phyloP scores from a whole-genome alignment of 2,797 vertebrate species.

The Aulostomus chinensis region DNA sequence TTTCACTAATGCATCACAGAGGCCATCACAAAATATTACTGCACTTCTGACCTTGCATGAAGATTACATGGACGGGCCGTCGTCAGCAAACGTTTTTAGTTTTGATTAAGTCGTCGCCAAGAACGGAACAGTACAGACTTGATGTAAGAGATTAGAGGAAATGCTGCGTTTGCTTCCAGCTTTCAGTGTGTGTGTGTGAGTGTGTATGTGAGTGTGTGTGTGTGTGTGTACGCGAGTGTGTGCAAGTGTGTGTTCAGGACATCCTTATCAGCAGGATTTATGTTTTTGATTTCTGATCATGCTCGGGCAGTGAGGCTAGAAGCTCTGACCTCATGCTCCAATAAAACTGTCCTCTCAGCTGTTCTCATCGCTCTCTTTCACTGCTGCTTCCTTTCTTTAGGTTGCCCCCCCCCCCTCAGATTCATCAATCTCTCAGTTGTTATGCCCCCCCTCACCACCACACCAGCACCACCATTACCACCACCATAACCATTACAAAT shows the following conservation, averaged over 20 bases:
- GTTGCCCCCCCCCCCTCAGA: background rate
- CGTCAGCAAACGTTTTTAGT: conserved; percentile 37
- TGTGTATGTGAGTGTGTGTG: conserved; percentile 16
- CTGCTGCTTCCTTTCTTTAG: conserved; percentile 9
- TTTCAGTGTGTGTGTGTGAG: conserved; percentile 10
- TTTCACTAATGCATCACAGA: too few species aligned
- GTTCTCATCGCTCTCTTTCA: conserved; percentile 27
- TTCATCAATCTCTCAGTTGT: background rate
- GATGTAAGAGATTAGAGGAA: conserved; percentile 48
- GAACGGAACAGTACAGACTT: conserved; percentile 20
- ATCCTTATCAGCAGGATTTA: conserved; percentile 65
- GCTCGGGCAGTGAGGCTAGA: conserved; percentile 35
- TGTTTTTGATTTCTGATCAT: conserved; percentile 62
- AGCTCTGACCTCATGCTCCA: conserved; percentile 57
- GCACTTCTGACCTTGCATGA: background rate
- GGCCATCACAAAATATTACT: too few species aligned
- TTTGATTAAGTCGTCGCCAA: conserved; percentile 39
- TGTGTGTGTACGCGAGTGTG: conserved; percentile 7
- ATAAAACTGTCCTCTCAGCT: conserved; percentile 58
- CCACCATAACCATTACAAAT: too few species aligned
- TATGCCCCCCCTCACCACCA: conserved; percentile 2
- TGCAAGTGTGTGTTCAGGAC: conserved; percentile 42
- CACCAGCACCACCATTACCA: too few species aligned
- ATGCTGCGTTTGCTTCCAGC: conserved; percentile 29
- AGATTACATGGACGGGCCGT: conserved; percentile 13